Evolutionary conservation across 2,113 vertebrate genomes (phyloP).

Genomic region (Hypomesus transpacificus): DNA sequence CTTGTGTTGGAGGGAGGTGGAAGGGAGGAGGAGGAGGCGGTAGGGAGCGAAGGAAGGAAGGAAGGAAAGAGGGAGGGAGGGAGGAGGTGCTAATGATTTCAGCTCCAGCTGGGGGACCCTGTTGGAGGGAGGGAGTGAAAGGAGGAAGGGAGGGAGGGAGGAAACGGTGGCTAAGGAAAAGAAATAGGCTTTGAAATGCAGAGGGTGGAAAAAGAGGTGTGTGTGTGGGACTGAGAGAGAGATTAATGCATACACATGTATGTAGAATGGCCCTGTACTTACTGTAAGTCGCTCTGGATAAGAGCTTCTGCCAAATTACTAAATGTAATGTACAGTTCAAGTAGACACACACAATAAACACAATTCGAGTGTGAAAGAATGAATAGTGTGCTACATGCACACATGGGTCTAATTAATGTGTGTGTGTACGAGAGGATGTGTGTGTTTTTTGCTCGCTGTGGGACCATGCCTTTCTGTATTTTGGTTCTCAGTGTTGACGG

Average conservation of each 20-base stretch:
- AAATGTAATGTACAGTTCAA: background rate
- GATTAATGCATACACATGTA: background rate
- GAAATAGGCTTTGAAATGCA: slow-evolving; percentile 63
- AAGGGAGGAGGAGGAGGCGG: slow-evolving; percentile 40
- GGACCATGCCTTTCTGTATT: slow-evolving; percentile 37
- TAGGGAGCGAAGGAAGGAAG: slow-evolving; percentile 12
- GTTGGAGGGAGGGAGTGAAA: slow-evolving; percentile 44
- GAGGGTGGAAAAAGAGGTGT: slow-evolving; percentile 45
- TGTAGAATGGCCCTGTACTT: background rate
- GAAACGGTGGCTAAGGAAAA: slow-evolving; percentile 60
- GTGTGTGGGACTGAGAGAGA: slow-evolving; percentile 25
- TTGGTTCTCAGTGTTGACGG: slow-evolving; percentile 45
- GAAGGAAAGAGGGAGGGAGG: slow-evolving; percentile 52
- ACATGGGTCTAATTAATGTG: background rate
- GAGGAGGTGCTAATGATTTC: slow-evolving; percentile 66
- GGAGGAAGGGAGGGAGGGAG: background rate
- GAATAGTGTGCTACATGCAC: background rate
- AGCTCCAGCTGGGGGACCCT: slow-evolving; percentile 67
- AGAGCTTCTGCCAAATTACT: too few species aligned
- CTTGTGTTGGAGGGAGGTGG: slow-evolving; percentile 3
- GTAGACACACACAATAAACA: background rate
- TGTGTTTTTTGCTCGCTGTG: slow-evolving; percentile 24
- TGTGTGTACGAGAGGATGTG: background rate
- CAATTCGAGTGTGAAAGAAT: background rate
- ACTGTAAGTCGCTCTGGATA: too few species aligned